Percentiles rank a stretch among this genome's conserved stretches.
phyloP scores from a whole-genome alignment of 2,797 vertebrate genomes.

The Acrocephalus scirpaceus region DNA sequence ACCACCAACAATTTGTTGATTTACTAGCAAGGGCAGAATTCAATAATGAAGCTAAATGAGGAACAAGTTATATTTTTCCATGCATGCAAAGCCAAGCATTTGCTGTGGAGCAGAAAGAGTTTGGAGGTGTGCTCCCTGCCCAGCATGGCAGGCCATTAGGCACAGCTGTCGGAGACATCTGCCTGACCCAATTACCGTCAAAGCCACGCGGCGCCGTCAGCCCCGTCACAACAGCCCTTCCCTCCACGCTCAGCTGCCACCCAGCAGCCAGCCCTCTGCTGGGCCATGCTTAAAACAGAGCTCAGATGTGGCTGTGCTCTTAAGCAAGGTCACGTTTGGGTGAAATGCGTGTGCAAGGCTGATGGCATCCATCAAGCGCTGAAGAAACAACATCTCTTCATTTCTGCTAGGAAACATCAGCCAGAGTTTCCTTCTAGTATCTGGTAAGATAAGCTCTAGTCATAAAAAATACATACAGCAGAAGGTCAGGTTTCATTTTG shows the following conservation, averaged over 20 bases:
- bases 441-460: not conserved
- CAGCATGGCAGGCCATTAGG: slow-evolving; percentile 81
- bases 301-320: slow-evolving; percentile 20
- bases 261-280: not conserved
- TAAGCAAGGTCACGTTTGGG: slow-evolving; percentile 1
- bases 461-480: slow-evolving; percentile 58
- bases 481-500: slow-evolving; percentile 32
- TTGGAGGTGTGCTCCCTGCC: slow-evolving; percentile 62
- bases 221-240: not conserved
- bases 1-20: not conserved
- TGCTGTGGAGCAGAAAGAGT: slow-evolving; percentile 27
- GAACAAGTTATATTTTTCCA: not conserved
- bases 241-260: not conserved
- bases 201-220: slow-evolving; percentile 35
- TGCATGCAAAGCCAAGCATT: not conserved
- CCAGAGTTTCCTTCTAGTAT: not conserved
- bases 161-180: slow-evolving; percentile 83
- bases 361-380: not conserved
- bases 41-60: not conserved
- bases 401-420: not conserved
- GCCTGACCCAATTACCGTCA: slow-evolving; percentile 82
- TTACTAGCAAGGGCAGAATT: not conserved
- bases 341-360: not conserved
- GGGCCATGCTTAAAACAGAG: not conserved
- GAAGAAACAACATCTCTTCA: not conserved